Percentiles rank a stretch among this genome's conserved stretches.
Evolutionary conservation across 2,888 invertebrate genomes (phyloP).

Genomic region (Drosophila leonis): DNA sequence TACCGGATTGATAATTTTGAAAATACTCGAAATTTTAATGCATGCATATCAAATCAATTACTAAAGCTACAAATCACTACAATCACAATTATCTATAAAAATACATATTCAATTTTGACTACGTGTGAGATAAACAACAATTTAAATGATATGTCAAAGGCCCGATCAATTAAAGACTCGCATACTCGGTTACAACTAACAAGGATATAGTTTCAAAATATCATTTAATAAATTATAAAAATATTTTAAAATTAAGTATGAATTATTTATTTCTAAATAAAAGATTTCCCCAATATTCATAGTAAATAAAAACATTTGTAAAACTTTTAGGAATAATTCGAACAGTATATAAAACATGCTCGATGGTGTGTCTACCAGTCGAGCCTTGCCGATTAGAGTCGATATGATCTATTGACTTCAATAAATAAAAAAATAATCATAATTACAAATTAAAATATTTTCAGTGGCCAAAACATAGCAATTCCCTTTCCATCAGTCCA

Average conservation of each 20-base stretch:
- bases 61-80: constrained; percentile 3
- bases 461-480: not conserved
- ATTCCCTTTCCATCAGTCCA: not conserved
- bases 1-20: constrained; percentile 52
- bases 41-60: constrained; percentile 61
- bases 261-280: no score
- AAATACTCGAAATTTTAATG: constrained; percentile 60
- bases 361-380: not conserved
- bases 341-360: constrained; percentile 1
- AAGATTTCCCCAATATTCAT: not conserved
- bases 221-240: not conserved
- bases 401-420: not conserved
- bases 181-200: constrained; percentile 1
- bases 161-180: not conserved
- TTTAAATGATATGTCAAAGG: not conserved
- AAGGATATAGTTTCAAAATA: not conserved
- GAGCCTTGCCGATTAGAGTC: not conserved
- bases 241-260: not conserved
- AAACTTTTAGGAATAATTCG: not conserved
- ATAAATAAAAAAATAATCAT: not conserved
- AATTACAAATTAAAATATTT: constrained; percentile 1
- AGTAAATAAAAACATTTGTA: not conserved
- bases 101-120: constrained; percentile 3
- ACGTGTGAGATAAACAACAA: not conserved
- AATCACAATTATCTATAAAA: not conserved